Base-by-base conservation (phyloP, 2,113 vertebrate genomes). In the Morone chrysops region DNA sequence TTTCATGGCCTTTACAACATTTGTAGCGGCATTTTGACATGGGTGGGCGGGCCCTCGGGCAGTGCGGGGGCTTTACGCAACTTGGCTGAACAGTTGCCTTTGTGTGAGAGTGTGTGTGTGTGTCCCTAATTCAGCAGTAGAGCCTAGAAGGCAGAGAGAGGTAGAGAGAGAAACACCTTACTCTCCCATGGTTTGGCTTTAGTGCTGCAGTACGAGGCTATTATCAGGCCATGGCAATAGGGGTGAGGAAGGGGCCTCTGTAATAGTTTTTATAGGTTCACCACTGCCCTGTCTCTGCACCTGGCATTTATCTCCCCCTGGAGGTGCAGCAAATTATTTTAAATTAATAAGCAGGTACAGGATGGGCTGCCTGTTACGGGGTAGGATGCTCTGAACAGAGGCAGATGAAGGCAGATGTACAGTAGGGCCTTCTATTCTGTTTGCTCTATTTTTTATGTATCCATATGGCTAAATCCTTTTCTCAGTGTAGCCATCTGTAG, bases 181-280 rank as follows among this genome's bases (percentile, higher is more conserved):
- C 83, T 88, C 89, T 90, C 89, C 72, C 80, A 83, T 93, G 92
- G 86, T 83, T 89, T 89, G 90, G 85, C 91, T 91, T 93, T 90
- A 91, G 65, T 53, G 73, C 90, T 73, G 86, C 86, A 85, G 81
- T 89, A 83, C 82, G 79, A 87, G 89, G 93, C 92, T 92, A 93
- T 95, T 95, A 95, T 95, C 93, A 94, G 92, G 88, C 81, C 91
- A 76, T 87, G 90, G 93, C 93, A 93, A 94, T 93, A 88, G 90
- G 80, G 92, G 87, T 93, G 92, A 95, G 85, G 87, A 95, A 93
- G 91, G 82, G 92, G 93, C 91, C 89, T 89, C 88, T 88, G 92
- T 95, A 95, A 95, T 95, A 93, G 92, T 93, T 95, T 95, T 95
- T 95, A 95, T 94, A 93, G 94, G 92, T 95, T 94, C 91, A 93